phyloP scores from a whole-genome alignment of 1,140 invertebrate species.

The Antheraea mylitta region DNA sequence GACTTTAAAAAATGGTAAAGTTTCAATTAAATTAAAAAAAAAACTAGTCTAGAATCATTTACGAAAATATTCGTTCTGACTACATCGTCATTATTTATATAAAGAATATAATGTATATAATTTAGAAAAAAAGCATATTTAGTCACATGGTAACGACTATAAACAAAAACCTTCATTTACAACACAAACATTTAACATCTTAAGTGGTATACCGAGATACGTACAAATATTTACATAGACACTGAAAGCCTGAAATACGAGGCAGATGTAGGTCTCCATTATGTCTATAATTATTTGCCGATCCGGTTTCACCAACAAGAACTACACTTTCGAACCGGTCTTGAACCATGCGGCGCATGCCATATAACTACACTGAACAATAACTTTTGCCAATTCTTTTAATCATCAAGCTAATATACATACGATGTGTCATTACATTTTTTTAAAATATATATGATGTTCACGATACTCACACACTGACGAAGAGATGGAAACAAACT shows the following conservation, averaged over 20 bases:
- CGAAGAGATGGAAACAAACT: not conserved
- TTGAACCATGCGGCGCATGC: conserved; percentile 23
- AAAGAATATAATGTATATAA: no score
- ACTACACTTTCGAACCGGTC: conserved; percentile 64
- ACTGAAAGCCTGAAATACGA: conserved; percentile 2
- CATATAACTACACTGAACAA: conserved; percentile 3
- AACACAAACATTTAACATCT: not conserved
- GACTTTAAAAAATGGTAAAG: no score
- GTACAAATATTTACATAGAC: not conserved
- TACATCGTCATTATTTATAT: no score
- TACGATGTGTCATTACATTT: no score
- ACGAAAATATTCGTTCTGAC: no score
- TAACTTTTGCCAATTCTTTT: conserved; percentile 1
- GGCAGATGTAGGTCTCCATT: conserved; percentile 23
- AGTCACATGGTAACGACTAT: no score
- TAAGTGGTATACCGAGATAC: not conserved
- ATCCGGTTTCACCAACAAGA: conserved; percentile 55
- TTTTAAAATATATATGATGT: not conserved
- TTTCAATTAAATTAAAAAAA: no score
- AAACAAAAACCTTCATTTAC: not conserved
- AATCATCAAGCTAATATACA: not conserved
- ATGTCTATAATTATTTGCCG: conserved; percentile 38
- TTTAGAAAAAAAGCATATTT: no score
- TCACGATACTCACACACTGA: not conserved
- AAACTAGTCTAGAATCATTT: no score